Evolutionary conservation across 2,797 vertebrate genomes (phyloP).

Genomic region (Danio aesculapii): DNA sequence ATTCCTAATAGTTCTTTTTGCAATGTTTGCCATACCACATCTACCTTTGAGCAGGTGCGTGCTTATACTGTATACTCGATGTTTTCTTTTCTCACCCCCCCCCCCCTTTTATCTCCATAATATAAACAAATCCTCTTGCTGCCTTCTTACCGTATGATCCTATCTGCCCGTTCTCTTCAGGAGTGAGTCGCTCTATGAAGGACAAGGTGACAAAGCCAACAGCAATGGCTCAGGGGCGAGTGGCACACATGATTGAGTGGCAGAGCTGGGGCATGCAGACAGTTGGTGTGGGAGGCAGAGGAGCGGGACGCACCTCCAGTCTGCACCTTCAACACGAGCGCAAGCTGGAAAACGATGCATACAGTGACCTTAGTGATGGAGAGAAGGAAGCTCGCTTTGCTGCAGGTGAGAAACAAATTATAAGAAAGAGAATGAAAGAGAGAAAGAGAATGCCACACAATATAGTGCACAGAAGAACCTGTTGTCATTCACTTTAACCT

Average conservation of each 20-base stretch:
- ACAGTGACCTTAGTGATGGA: constrained; percentile 96
- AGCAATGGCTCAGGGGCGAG: constrained; percentile 93
- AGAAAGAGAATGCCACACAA: background rate
- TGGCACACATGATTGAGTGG: constrained; percentile 99
- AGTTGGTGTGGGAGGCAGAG: constrained; percentile 84
- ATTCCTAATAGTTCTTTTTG: too few species aligned
- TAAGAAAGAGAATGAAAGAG: constrained; percentile 14
- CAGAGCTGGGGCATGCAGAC: constrained; percentile 94
- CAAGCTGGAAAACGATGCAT: constrained; percentile 88
- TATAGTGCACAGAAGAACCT: background rate
- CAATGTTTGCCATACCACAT: too few species aligned
- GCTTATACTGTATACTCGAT: background rate
- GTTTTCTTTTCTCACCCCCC: background rate
- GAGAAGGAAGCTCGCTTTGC: constrained; percentile 98
- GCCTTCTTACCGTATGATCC: constrained; percentile 5
- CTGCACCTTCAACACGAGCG: constrained; percentile 82
- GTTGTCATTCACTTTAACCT: too few species aligned
- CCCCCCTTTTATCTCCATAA: background rate
- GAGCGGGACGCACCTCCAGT: constrained; percentile 83
- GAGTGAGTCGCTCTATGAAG: constrained; percentile 94
- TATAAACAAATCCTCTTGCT: background rate
- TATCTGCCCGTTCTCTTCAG: constrained; percentile 71
- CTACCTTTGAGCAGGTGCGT: background rate
- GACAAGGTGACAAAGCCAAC: constrained; percentile 98
- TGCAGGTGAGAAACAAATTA: constrained; percentile 83